Evolutionary conservation across 2,888 invertebrate genomes (phyloP).

Genomic region (Clistopyga incitator): DNA sequence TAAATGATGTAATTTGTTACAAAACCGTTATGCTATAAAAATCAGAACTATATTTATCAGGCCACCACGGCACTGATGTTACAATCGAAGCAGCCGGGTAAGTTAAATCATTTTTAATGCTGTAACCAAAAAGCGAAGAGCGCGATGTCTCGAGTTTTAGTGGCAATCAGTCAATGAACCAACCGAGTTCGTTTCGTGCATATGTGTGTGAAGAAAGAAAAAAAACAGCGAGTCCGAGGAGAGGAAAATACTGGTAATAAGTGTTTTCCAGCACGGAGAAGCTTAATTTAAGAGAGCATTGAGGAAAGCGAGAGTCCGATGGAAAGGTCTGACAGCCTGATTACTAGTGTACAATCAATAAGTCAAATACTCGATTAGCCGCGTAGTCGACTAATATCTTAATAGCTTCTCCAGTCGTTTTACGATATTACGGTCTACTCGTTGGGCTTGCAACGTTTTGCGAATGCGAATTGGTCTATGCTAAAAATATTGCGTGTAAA

Average conservation of each 20-base stretch:
- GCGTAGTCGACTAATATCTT: conserved; percentile 55
- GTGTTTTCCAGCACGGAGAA: conserved; percentile 27
- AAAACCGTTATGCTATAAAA: not conserved
- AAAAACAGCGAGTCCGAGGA: not conserved
- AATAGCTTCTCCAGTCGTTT: conserved; percentile 43
- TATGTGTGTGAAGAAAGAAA: not conserved
- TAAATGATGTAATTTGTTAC: no score
- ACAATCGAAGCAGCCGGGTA: not conserved
- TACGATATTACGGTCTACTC: conserved; percentile 43
- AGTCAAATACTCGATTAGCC: conserved; percentile 64
- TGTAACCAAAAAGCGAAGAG: not conserved
- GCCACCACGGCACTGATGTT: not conserved
- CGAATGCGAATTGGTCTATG: conserved; percentile 38
- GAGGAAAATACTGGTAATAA: conserved; percentile 22
- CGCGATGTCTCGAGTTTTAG: not conserved
- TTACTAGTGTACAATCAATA: conserved; percentile 42
- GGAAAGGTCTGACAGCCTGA: conserved; percentile 48
- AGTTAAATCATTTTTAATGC: not conserved
- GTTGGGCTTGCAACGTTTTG: conserved; percentile 14
- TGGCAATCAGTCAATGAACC: conserved; percentile 1
- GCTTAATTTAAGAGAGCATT: conserved; percentile 35
- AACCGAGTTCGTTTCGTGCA: not conserved
- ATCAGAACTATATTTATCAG: not conserved
- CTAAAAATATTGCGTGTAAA: not conserved
- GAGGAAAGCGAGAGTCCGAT: conserved; percentile 39